Evolutionary conservation across 2,888 invertebrate species (phyloP), one percentile per base, ranked within the genome.

Genomic region (Mythimna loreyi): DNA sequence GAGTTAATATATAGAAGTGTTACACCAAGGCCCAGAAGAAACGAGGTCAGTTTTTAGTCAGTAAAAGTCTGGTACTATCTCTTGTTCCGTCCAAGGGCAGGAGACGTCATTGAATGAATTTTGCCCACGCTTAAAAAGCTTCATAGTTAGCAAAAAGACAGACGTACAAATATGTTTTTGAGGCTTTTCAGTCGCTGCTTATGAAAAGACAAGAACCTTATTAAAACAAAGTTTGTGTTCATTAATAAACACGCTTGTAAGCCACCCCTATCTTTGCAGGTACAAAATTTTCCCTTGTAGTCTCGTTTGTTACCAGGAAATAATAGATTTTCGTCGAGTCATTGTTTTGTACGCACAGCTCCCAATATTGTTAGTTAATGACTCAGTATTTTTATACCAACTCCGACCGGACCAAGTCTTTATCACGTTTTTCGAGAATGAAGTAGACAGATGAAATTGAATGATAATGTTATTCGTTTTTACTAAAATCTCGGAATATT

Each of bases 331-430:
- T 61, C 52, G 72, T 36, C 58, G 40, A 68, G 62, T 80, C 77
- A 79, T 76, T 68, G 57, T 72, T 72, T 68, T 68, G 67, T 64
- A 56, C 50, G 28, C 33, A 55, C 33, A 57, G 58, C 53, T 33
- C 30, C n/a, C 60, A 55, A 59, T 43, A 62, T 59, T 66, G 78
- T 78, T 66, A 66, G 58, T 59, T 66, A 66, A 72, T 78, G 78
- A 72, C 33, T 66, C 33, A 16, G 66, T 62, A 62, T 66, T 59
- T 77, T 65, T 66, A 72, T 66, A 16, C 33, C 21, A 33, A 33
- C 63, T 49, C 47, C 25, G 33, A 63, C 36, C 21, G 43, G 5
- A 36, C 36, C 5, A 25, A 58, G 47, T 19, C 25, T 67, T 47
- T 21, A 30, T n/a, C 19, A 23, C 16, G 4, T 19, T 43, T 50